A percentile compares a stretch with the other conserved stretches of the same genome.
Conservation (phyloP, 2,888 invertebrate genomes). For the Platypus cylindrus region DNA sequence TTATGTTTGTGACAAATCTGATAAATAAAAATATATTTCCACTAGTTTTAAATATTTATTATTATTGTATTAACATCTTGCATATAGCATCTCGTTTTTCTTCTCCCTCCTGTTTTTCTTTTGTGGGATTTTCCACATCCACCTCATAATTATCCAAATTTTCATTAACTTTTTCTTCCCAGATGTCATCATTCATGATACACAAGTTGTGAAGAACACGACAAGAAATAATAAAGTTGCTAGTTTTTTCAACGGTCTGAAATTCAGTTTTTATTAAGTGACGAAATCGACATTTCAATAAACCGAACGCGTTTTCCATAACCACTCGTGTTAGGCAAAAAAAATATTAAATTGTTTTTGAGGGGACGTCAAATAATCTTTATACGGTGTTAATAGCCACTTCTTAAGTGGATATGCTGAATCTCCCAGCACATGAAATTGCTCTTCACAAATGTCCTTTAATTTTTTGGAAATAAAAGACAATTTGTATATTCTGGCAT, state of each 20-base stretch:
- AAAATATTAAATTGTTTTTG: slow-evolving; percentile 21
- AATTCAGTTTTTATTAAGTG: slow-evolving; percentile 7
- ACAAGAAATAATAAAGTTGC: slow-evolving; percentile 21
- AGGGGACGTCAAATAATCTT: slow-evolving; percentile 19
- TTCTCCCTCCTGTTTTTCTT: too few species aligned
- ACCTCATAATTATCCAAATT: too few species aligned
- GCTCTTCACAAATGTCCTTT: slow-evolving; percentile 15
- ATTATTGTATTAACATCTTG: too few species aligned
- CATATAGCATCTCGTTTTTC: too few species aligned
- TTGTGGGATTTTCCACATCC: too few species aligned
- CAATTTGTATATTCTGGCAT: slow-evolving; percentile 19
- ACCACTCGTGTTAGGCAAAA: slow-evolving; percentile 20
- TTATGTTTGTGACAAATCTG: too few species aligned
- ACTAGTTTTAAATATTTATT: too few species aligned
- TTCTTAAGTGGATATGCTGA: slow-evolving; percentile 21
- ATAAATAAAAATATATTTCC: too few species aligned
- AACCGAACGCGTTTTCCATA: slow-evolving; percentile 26
- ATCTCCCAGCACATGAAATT: slow-evolving; percentile 24
- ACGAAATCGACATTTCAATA: slow-evolving; percentile 21
- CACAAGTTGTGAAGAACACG: slow-evolving; percentile 24
- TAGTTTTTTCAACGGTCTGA: slow-evolving; percentile 11
- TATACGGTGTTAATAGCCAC: slow-evolving; percentile 21
- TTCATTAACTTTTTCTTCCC: too few species aligned
- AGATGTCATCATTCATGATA: slow-evolving; percentile 17
- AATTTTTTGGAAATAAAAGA: slow-evolving; percentile 16